Base-by-base conservation (phyloP, 2,888 invertebrate species). In the Ypsolopha scabrella region DNA sequence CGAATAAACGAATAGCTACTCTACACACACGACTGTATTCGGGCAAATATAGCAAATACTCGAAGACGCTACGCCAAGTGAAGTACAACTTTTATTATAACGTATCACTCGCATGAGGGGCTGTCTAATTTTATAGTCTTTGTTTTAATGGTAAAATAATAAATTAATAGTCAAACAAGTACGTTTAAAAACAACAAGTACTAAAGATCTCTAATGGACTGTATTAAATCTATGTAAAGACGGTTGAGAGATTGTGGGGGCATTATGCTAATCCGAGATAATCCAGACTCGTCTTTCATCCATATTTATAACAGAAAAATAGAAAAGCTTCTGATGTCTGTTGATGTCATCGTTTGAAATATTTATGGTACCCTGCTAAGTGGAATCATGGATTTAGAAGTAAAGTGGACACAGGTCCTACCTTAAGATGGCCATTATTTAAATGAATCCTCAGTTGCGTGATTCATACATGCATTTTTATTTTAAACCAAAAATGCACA, bases 201-300 rank as follows among this genome's bases (percentile, higher is more conserved):
- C 2, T 13, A 9, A 43, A 13, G 14, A 43, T 43, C 43, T 43
- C 43, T 43, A 48, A 48, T 13, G 48, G 36, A 1, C 38, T 13
- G 14, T 13, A 11, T 38, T 36, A 43, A 43, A 48, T 14, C 48
- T 13, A 13, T 35, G 37, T 14, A 48, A 48, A 48, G 38, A 48
- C 36, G 52, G 45, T 54, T 43, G 47, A 56, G 54, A 57, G 57
- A 60, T 64, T 61, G 62, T 57, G 51, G 52, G 53, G 56, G 51
- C 52, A 60, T 60, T 59, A 57, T 53, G 56, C 55, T 59, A 64
- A 59, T 58, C 53, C 53, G 41, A 43, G 52, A 57, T 52, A 54
- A 55, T 52, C 54, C 50, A 53, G 51, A 48, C 50, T 53, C 52
- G 51, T 48, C 51, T 52, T 50, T 56, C 54, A 56, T 57, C 50